Evolutionary conservation across 2,888 invertebrate genomes (phyloP), one percentile per base, ranked within the genome.

Genomic region (Pogonocherus hispidulus): DNA sequence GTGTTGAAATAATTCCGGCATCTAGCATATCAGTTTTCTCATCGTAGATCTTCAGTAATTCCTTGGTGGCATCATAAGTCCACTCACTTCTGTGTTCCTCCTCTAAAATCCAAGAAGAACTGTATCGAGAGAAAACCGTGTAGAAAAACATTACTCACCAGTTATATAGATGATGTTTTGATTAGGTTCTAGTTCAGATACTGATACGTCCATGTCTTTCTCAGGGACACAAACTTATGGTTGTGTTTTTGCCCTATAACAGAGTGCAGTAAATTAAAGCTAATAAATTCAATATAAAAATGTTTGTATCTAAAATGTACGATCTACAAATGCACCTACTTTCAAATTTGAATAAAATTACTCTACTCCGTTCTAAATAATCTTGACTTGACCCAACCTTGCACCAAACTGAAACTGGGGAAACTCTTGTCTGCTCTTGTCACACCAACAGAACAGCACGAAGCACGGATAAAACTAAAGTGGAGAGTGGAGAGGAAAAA

Each of bases 11-110:
- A 35, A 75, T 73, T 11, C 75, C 75, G n/a, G 67, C 63, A 46
- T 75, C 75, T 6, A 75, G 47, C 67, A 75, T 65, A 41, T 75
- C 73, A 23, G 60, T 70, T 62, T 75, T 75, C 56, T 75, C 75
- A 20, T 75, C 75, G 49, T 75, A 75, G 8, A 75, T 20, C 60
- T 71, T 75, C 16, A 75, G 49, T 16, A 75, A 46, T 18, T 73
- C 70, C n/a, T 67, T 71, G 6, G 75, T 70, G 6, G 75, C 69
- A 8, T 75, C 71, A 49, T 70, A 60, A 41, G 55, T 68, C 75
- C 75, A 75, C 56, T 75, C 75, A 18, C 63, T 59, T 52, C 72
- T 67, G n/a, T 70, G 67, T 27, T 72, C 72, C 37, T 70, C 70
- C 16, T 59, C 59, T 59, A 32, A n/a, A 35, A 41, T 41, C 14